A percentile compares a stretch with the other conserved stretches of the same genome.
phyloP scores from a whole-genome alignment of 2,888 invertebrate species.

The Archips xylosteana region DNA sequence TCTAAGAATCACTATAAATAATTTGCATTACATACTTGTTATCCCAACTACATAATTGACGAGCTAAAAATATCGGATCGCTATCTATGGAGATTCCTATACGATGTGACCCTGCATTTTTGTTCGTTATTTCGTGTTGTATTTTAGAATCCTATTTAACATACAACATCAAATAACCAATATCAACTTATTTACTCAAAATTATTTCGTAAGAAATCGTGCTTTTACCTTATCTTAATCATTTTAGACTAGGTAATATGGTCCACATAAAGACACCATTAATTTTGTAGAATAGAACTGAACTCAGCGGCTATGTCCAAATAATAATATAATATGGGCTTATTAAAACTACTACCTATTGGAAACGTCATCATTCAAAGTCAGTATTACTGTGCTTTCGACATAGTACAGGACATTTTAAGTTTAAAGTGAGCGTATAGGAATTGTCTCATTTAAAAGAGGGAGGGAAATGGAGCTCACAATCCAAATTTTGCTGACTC shows the following conservation, averaged over 20 bases:
- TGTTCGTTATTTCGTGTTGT: too few species aligned
- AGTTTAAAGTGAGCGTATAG: slow-evolving; percentile 22
- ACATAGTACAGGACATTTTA: slow-evolving; percentile 3
- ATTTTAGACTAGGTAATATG: background rate
- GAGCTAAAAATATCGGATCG: too few species aligned
- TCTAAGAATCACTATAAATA: too few species aligned
- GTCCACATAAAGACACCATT: slow-evolving; percentile 10
- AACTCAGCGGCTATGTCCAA: slow-evolving; percentile 10
- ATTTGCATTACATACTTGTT: too few species aligned
- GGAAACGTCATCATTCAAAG: slow-evolving; percentile 1
- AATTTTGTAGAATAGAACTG: slow-evolving; percentile 9
- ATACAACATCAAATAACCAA: too few species aligned
- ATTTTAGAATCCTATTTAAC: too few species aligned
- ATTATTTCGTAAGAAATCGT: background rate
- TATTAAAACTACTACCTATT: background rate
- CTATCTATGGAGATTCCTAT: too few species aligned
- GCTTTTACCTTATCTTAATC: background rate
- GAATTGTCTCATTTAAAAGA: slow-evolving; percentile 30
- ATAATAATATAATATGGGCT: slow-evolving; percentile 14
- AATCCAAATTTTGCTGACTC: slow-evolving; percentile 41
- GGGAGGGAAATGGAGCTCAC: slow-evolving; percentile 37
- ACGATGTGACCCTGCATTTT: too few species aligned
- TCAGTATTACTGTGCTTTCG: background rate
- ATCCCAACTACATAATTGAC: too few species aligned
- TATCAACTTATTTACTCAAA: background rate